phyloP scores from a whole-genome alignment of 2,113 vertebrate genomes.

The Ailuropoda melanoleuca region DNA sequence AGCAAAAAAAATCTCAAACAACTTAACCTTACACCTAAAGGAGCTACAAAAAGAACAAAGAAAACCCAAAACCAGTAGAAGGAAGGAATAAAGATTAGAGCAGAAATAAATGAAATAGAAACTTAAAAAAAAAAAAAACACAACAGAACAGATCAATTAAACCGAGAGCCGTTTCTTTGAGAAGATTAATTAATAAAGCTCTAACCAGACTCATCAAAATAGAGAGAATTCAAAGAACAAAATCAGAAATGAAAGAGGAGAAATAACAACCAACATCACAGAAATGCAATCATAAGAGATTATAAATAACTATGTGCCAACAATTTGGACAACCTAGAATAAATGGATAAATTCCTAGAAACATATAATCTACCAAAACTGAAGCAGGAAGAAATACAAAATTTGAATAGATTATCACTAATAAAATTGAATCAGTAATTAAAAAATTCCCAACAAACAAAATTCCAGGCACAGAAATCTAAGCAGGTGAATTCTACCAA shows the following conservation, averaged over 20 bases:
- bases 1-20: not conserved
- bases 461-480: not conserved
- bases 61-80: not conserved
- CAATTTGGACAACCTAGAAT: not conserved
- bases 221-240: not conserved
- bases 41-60: not conserved
- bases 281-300: not conserved
- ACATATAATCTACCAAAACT: not conserved
- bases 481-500: not conserved
- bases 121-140: not conserved
- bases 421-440: not conserved
- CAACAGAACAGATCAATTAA: not conserved
- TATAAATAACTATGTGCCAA: not conserved
- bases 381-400: not conserved
- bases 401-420: not conserved
- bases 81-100: not conserved
- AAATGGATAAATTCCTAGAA: not conserved
- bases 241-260: not conserved
- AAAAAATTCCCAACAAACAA: not conserved
- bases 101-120: not conserved
- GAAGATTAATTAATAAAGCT: not conserved
- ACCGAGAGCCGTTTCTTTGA: not conserved
- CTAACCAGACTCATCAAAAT: not conserved
- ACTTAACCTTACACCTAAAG: not conserved
- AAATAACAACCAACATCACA: not conserved